phyloP scores from a whole-genome alignment of 1,140 invertebrate species.

The Thaumetopoea pityocampa region DNA sequence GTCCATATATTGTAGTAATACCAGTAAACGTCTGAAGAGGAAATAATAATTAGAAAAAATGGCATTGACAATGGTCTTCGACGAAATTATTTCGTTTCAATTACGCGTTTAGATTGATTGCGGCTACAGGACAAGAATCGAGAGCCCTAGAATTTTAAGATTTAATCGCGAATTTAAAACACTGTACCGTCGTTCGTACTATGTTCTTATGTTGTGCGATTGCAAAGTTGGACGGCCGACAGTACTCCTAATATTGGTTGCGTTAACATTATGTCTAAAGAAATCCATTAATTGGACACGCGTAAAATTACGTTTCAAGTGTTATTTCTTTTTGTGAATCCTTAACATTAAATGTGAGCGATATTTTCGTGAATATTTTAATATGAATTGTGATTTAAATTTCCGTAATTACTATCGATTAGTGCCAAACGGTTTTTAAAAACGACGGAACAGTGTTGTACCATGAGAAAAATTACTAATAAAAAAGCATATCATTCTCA shows the following conservation, averaged over 20 bases:
- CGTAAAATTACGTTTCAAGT: slow-evolving; percentile 13
- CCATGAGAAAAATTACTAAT: slow-evolving; percentile 48
- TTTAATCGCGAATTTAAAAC: slow-evolving; percentile 45
- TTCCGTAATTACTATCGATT: slow-evolving; percentile 3
- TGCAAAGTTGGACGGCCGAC: slow-evolving; percentile 54
- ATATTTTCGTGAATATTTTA: not conserved
- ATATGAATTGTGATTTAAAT: slow-evolving; percentile 1
- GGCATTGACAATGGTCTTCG: too few relatives aligned
- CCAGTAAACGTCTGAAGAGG: too few relatives aligned
- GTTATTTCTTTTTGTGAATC: not conserved
- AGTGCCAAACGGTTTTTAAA: slow-evolving; percentile 15
- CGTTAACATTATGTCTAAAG: slow-evolving; percentile 29
- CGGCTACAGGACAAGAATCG: too few relatives aligned
- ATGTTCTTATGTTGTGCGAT: too few relatives aligned
- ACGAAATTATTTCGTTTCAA: too few relatives aligned
- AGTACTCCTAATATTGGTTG: slow-evolving; percentile 25
- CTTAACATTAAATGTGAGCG: slow-evolving; percentile 5
- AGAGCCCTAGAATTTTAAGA: too few relatives aligned
- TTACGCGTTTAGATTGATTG: too few relatives aligned
- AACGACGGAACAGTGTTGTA: slow-evolving; percentile 34
- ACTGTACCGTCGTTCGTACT: slow-evolving; percentile 44
- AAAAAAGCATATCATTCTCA: slow-evolving; percentile 56
- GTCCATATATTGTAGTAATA: too few relatives aligned
- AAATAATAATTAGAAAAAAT: too few relatives aligned
- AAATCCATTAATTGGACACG: slow-evolving; percentile 28